Base-by-base conservation (phyloP, 2,888 invertebrate genomes). In the Spicauda simplicius region DNA sequence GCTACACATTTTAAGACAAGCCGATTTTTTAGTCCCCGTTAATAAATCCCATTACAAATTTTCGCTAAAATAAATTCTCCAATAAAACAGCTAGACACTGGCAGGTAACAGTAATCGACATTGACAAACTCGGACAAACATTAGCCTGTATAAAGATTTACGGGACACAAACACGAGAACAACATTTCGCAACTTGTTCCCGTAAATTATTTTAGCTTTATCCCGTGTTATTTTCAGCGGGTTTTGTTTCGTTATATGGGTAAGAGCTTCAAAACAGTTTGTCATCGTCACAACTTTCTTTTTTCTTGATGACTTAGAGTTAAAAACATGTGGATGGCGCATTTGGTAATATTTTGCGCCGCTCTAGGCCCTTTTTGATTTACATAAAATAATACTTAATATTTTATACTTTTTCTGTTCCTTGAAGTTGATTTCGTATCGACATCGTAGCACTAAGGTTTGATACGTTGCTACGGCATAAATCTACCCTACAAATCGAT, bases 141-240 rank as follows among this genome's bases (percentile, higher is more conserved):
- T 78, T 83, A 82, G 25, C 25, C 72, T 76, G 78, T 82, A 85
- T 82, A 82, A 76, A 84, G 85, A 88, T 87, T 87, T 87, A 88
- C 79, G 82, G 73, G 77, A 76, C 78, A 76, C 73, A 75, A 72
- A 86, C 86, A 85, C 73, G 79, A 76, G 80, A 80, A 85, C 76
- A 76, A 80, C 84, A 85, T 86, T 82, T 77, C 75, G 73, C 73
- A 76, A 80, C 73, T 76, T 76, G 73, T 71, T 61, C 67, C 70
- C 77, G 77, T 78, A 80, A 76, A 78, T 83, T 77, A 80, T 78
- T 80, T 80, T 72, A 76, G 69, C 69, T 71, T 70, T 64, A 72
- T 77, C 74, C 74, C 70, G 62, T 72, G 70, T 76, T 80, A 73
- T 74, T 76, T 76, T 76, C 70, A 73, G 75, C 74, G 72, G 68